Percentiles rank a stretch among this genome's conserved stretches.
These are phyloP conservation scores for Nebria brevicollis DNA, from an alignment of 2,888 invertebrate species.

Conservation along the genomic window DNA sequence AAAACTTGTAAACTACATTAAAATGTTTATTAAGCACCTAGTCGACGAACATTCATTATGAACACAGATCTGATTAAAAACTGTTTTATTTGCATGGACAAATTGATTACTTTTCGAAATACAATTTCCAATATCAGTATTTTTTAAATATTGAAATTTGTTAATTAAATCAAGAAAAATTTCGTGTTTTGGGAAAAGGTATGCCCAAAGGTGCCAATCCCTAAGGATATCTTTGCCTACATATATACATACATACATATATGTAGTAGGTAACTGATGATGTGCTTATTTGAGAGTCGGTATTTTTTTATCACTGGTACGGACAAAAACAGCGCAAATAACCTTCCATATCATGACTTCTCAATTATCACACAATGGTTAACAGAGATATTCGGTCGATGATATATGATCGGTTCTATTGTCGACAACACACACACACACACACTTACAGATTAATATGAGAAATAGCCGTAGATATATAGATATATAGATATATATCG, in stretches of 20 bases:
- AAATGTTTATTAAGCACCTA: neutral
- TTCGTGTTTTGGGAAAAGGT: too few relatives aligned
- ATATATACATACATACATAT: neutral
- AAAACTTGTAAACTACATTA: neutral
- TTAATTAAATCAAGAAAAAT: too few relatives aligned
- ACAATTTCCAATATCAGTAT: too few relatives aligned
- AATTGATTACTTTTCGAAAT: neutral
- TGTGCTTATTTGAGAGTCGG: neutral
- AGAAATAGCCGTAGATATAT: neutral
- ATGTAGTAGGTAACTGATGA: neutral
- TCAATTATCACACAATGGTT: neutral
- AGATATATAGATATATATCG: neutral
- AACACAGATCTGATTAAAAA: neutral
- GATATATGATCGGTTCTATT: neutral
- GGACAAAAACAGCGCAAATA: neutral
- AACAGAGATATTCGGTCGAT: neutral
- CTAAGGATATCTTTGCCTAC: neutral
- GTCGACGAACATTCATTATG: neutral
- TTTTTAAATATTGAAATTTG: too few relatives aligned
- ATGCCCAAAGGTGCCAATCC: neutral
- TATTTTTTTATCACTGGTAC: neutral
- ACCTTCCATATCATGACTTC: neutral
- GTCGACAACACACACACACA: neutral
- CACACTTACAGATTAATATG: neutral
- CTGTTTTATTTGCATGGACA: neutral